Evolutionary conservation across 1,140 invertebrate species (phyloP).

Genomic region (Diuraphis noxia): DNA sequence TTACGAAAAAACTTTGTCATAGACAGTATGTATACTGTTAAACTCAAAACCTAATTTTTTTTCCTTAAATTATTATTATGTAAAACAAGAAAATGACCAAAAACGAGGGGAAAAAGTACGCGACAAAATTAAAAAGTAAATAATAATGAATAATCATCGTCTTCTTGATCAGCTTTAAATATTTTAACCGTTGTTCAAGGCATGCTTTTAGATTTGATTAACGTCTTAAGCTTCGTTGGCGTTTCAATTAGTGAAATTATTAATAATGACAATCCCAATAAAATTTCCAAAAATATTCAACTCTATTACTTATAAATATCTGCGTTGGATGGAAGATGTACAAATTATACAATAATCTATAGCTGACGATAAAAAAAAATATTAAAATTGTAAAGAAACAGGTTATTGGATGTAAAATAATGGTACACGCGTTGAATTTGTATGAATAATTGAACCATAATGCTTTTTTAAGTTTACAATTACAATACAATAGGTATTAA

Average conservation of each 20-base stretch:
- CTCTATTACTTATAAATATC: neutral
- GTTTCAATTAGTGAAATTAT: conserved; percentile 25
- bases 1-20: neutral
- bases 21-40: conserved; percentile 31
- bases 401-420: neutral
- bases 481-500: neutral
- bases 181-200: conserved; percentile 13
- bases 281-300: neutral
- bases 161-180: conserved; percentile 41
- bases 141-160: conserved; percentile 47
- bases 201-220: conserved; percentile 28
- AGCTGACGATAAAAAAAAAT: neutral
- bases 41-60: conserved; percentile 7
- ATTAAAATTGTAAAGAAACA: neutral
- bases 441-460: conserved; percentile 4
- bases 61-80: conserved; percentile 31
- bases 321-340: neutral
- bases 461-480: neutral
- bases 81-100: neutral
- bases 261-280: neutral
- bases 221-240: neutral
- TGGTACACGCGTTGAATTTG: neutral
- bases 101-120: neutral
- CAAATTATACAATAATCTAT: neutral
- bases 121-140: conserved; percentile 43